These are phyloP conservation scores for Ellobium chinense DNA, from an alignment of 2,888 invertebrate genomes.

Conservation along the genomic window DNA sequence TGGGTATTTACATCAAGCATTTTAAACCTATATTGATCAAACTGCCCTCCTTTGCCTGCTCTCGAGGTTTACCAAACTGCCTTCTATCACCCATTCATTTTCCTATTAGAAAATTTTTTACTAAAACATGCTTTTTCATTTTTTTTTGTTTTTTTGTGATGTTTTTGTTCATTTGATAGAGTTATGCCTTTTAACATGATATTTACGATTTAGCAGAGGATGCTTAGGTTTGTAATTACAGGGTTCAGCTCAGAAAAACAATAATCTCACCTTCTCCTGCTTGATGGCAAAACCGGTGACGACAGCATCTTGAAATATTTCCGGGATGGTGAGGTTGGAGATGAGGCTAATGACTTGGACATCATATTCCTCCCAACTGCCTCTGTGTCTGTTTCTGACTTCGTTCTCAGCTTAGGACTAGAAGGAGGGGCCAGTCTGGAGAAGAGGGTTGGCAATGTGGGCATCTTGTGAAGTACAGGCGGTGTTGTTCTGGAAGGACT, in stretches of 20 bases:
- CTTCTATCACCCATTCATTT: too few species aligned
- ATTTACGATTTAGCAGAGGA: background rate
- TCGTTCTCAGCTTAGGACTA: background rate
- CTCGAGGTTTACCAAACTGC: too few species aligned
- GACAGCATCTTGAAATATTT: constrained; percentile 20
- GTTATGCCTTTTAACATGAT: too few species aligned
- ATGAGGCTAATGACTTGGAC: background rate
- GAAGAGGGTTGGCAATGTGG: background rate
- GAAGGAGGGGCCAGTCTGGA: constrained; percentile 1
- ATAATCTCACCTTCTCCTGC: constrained; percentile 4
- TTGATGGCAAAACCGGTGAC: background rate
- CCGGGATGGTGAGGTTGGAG: constrained; percentile 1
- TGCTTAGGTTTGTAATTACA: background rate
- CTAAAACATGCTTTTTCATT: too few species aligned
- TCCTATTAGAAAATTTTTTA: too few species aligned
- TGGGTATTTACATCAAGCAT: too few species aligned
- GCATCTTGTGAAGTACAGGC: background rate
- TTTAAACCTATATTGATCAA: too few species aligned
- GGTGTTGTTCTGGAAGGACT: background rate
- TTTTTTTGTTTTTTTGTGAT: too few species aligned
- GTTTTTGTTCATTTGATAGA: too few species aligned
- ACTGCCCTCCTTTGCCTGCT: too few species aligned
- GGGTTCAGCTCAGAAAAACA: background rate
- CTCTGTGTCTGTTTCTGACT: constrained; percentile 20
- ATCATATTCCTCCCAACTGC: background rate